Conservation (phyloP, 2,113 vertebrate genomes). For the Toxotes chatareus region DNA sequence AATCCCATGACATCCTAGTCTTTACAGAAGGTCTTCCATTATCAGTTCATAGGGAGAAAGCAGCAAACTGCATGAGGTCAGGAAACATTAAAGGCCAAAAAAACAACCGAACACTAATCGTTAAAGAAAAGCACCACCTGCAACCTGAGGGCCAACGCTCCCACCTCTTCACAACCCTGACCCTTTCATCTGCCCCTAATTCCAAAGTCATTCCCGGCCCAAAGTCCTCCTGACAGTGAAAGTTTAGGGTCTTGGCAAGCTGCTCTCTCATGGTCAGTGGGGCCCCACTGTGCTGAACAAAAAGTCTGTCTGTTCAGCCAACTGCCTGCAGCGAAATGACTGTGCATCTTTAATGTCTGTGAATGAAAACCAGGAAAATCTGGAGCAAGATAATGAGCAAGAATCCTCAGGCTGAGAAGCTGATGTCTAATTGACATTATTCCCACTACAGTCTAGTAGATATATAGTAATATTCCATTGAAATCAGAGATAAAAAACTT, state of each 20-base stretch:
- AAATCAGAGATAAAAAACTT: constrained; percentile 19
- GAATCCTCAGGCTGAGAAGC: constrained; percentile 6
- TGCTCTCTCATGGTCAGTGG: constrained; percentile 28
- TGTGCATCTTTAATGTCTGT: constrained; percentile 32
- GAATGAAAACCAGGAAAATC: constrained; percentile 30
- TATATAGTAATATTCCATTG: background rate
- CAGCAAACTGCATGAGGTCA: background rate
- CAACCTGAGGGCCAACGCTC: background rate
- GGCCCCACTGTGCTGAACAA: constrained; percentile 51
- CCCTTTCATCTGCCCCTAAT: constrained; percentile 56
- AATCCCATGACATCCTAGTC: background rate
- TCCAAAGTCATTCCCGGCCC: constrained; percentile 29
- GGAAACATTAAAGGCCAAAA: constrained; percentile 4
- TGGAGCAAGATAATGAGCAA: constrained; percentile 21
- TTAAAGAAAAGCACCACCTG: constrained; percentile 48
- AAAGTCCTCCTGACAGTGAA: constrained; percentile 42
- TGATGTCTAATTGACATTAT: constrained; percentile 2
- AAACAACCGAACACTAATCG: background rate
- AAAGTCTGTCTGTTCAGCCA: constrained; percentile 49
- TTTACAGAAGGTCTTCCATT: background rate
- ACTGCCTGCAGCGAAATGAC: constrained; percentile 39
- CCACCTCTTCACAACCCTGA: constrained; percentile 21
- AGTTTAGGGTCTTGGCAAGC: constrained; percentile 37
- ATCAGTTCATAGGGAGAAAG: background rate
- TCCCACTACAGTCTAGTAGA: constrained; percentile 1